Base-by-base conservation (phyloP, 2,797 vertebrate genomes). In the Phataginus tricuspis region DNA sequence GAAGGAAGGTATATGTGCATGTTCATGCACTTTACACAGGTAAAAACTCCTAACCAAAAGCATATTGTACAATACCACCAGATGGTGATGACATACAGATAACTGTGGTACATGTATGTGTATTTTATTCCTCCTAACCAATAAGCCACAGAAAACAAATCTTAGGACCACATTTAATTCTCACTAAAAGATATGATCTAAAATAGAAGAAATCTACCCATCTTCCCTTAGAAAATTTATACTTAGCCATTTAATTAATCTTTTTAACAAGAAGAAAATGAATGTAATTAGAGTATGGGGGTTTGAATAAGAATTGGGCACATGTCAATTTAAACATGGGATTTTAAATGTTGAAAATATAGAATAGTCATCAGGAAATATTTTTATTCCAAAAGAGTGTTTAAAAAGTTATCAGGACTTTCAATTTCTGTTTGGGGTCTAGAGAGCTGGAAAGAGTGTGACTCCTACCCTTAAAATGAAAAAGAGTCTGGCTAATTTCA, bases 121-220 rank as follows among this genome's bases (percentile, higher is more conserved):
- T 97, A 94, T 91, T 90, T 97, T 97, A 97, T 96, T 96, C 91
- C 97, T 97, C 96, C 82, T 95, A 98, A 97, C 98, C 94, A 97
- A 37, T 77, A 97, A 98, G 97, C 96, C 96, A 95, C 93, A 97
- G 97, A 94, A 84, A 91, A 98, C 90, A 98, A 92, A 97, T 92
- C 72, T 91, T 98, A 29, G 91, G 95, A 96, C 96, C 91, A 95
- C 93, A 77, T 86, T 97, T 98, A 98, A 96, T 92, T 95, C 98
- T 98, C 90, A 93, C 71, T 25, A 55, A 84, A 77, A 85, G 45
- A 0, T 34, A 39, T 37, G 91, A 66, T 92, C 69, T 86, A 87
- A 95, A 97, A 89, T 91, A 96, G 94, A 72, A 77, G 92, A 96
- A 98, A 96, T 94, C 27, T 85, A 83, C 51, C 88, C 59, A 45